Conservation (phyloP, 2,888 invertebrate species). For the Chaitophorus viminalis region DNA sequence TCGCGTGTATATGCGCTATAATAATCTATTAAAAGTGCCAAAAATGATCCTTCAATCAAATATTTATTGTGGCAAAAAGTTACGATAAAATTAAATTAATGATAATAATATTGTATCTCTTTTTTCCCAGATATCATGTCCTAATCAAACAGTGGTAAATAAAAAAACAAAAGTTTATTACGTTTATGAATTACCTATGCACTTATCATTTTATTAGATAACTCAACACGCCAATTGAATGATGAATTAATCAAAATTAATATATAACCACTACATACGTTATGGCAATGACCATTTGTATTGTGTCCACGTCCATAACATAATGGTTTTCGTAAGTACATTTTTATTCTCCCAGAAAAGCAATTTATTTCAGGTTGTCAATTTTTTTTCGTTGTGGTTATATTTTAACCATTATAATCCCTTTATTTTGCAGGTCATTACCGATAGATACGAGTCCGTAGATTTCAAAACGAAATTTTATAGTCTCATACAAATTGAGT, state of each 20-base stretch:
- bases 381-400: no score
- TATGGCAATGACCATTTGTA: not conserved
- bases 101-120: no score
- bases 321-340: not conserved
- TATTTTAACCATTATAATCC: no score
- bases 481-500: no score
- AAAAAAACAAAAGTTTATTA: not conserved
- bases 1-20: no score
- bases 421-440: not conserved
- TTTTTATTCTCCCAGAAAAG: not conserved
- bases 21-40: no score
- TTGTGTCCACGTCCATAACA: not conserved
- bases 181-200: not conserved
- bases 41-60: no score
- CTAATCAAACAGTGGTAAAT: not conserved
- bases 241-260: not conserved
- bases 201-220: not conserved
- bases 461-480: no score
- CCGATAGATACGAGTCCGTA: not conserved
- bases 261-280: no score
- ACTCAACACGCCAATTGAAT: not conserved
- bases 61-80: no score
- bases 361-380: not conserved
- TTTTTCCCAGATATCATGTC: no score
- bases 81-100: no score